phyloP scores from a whole-genome alignment of 2,888 invertebrate species.

The Aspidiotus rigidus region DNA sequence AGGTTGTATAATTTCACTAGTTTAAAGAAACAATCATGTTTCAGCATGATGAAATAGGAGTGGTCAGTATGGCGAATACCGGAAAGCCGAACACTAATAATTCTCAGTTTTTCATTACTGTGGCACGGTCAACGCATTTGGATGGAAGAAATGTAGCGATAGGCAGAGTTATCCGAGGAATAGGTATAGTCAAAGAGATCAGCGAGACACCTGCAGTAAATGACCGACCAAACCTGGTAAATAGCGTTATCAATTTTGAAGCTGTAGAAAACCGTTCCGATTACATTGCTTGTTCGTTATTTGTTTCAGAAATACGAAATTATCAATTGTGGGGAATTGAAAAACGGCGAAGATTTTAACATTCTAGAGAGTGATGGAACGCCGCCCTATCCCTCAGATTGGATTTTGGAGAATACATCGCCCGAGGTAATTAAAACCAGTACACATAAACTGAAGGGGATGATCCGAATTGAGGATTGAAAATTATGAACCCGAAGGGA shows the following conservation, averaged over 20 bases:
- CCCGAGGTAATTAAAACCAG: too few relatives aligned
- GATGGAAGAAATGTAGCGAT: constrained; percentile 74
- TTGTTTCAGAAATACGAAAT: constrained; percentile 54
- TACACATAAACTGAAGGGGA: too few relatives aligned
- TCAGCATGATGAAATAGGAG: constrained; percentile 54
- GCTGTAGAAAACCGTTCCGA: constrained; percentile 4
- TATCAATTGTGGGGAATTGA: constrained; percentile 63
- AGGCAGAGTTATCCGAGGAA: constrained; percentile 67
- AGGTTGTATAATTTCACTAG: not conserved
- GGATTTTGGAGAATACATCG: constrained; percentile 43
- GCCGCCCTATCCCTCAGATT: constrained; percentile 71
- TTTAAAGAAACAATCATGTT: constrained; percentile 36
- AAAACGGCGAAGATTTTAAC: constrained; percentile 54
- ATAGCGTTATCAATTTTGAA: constrained; percentile 37
- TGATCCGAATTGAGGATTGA: too few relatives aligned
- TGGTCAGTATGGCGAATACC: constrained; percentile 70
- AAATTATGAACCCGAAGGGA: too few relatives aligned
- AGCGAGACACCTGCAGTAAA: constrained; percentile 50
- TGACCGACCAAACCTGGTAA: constrained; percentile 54
- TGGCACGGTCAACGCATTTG: constrained; percentile 63
- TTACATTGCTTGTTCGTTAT: constrained; percentile 20
- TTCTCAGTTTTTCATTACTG: constrained; percentile 89
- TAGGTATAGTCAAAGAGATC: constrained; percentile 62
- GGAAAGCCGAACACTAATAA: constrained; percentile 74
- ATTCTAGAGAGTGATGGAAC: constrained; percentile 61